Base-by-base conservation (phyloP, 2,888 invertebrate species). In the Invenusta paracnida region DNA sequence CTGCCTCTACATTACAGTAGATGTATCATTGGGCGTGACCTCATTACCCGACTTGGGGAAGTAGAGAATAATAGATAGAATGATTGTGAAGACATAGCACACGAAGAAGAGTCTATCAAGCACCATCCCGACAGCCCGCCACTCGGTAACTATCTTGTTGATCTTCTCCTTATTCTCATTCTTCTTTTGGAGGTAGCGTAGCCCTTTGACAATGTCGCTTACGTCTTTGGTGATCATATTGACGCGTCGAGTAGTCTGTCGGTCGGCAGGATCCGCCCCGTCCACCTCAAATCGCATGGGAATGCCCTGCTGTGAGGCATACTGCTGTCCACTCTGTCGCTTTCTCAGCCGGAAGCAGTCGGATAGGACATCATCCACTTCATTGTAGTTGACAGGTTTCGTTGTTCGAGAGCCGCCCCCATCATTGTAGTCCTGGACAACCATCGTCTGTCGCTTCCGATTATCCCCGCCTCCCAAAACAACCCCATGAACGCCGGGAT, bases 41-140 rank as follows among this genome's bases (percentile, higher is more conserved):
- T 85, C 85, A 28, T 86, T 85, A 29, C 85, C 86, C 28, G 86
- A 86, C 79, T 85, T 86, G 23, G 86, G 86, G 48, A 86, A 86
- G 31, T 86, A 86, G 0, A 86, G 67, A 28, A 86, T 81, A 2
- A 86, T 67, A 25, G 86, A 66, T 48, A 86, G 86, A 30, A 86
- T 73, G 29, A 86, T 79, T 28, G 81, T 81, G 81, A 86, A 29
- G 67, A 86, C 86, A 48, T 86, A 86, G 29, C 79, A 81, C 30
- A 86, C 30, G 31, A 86, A 86, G 86, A 86, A 86, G 29, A 86
- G 29, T 73, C 86, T 28, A 27, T 86, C 86, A 25, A 86, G 85
- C 48, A 86, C 86, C 85, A 86, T 31, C n/a, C 85, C 86, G 30
- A 86, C 86, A 0, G 85, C 66, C 30, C 86, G 66, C 86, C 86